These are phyloP conservation scores for Subacronicta megacephala DNA, from an alignment of 2,888 invertebrate species.

Conservation along the genomic window DNA sequence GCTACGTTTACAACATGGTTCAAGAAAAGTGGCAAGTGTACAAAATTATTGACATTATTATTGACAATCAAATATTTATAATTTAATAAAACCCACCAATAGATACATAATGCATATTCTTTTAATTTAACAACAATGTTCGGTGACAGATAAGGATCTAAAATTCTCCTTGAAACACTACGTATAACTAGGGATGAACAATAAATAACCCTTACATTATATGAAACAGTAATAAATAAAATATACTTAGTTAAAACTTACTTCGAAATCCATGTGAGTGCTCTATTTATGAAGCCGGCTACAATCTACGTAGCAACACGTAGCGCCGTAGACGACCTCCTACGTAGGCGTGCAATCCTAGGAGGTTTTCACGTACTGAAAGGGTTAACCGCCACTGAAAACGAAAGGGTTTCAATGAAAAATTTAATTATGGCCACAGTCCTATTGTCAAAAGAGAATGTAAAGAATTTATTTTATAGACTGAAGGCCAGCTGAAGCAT, in stretches of 20 bases:
- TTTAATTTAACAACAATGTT: too few relatives aligned
- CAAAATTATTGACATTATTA: too few relatives aligned
- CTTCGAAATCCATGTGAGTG: neutral
- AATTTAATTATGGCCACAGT: constrained; percentile 19
- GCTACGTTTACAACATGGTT: constrained; percentile 30
- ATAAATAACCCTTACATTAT: neutral
- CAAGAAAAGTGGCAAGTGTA: constrained; percentile 1
- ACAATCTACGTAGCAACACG: constrained; percentile 49
- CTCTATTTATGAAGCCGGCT: constrained; percentile 41
- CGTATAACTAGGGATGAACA: too few relatives aligned
- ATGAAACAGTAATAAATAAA: neutral
- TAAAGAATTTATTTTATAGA: neutral
- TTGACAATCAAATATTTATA: too few relatives aligned
- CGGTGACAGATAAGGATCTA: too few relatives aligned
- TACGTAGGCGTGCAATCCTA: constrained; percentile 67
- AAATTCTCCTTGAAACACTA: too few relatives aligned
- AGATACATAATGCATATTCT: too few relatives aligned
- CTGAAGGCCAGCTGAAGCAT: too few relatives aligned
- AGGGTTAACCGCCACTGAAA: constrained; percentile 79
- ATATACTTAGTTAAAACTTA: too few relatives aligned
- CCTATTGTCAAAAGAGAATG: constrained; percentile 8
- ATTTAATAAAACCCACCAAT: too few relatives aligned
- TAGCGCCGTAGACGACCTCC: constrained; percentile 67
- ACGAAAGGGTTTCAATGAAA: constrained; percentile 37
- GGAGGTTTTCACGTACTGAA: constrained; percentile 84